Percentiles rank a stretch among this genome's conserved stretches.
These are phyloP conservation scores for Ondatra zibethicus DNA, from an alignment of 2,113 vertebrate genomes.

Conservation along the genomic window DNA sequence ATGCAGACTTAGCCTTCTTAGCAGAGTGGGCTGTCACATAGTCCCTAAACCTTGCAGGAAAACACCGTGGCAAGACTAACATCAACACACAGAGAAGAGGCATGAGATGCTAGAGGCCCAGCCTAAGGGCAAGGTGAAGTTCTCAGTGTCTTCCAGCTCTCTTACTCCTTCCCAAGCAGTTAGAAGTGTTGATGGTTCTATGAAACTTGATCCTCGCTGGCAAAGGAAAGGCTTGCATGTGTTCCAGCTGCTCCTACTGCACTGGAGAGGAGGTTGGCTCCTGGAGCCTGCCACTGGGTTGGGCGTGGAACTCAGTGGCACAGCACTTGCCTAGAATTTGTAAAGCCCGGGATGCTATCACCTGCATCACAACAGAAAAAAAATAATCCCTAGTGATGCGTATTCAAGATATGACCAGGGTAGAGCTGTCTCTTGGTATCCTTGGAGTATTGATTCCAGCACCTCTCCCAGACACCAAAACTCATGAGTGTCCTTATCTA, in stretches of 20 bases:
- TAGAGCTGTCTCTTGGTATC: background rate
- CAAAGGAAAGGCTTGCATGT: background rate
- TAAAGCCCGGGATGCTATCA: background rate
- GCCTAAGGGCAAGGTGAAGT: background rate
- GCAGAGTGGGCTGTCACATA: background rate
- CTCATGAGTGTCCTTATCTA: background rate
- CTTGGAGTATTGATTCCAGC: background rate
- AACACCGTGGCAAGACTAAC: background rate
- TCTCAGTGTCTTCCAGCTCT: background rate
- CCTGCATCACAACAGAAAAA: background rate
- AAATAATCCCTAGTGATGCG: background rate
- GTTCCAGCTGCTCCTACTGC: background rate
- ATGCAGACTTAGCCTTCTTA: background rate
- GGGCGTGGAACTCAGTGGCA: background rate
- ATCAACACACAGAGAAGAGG: background rate
- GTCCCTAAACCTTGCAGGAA: background rate
- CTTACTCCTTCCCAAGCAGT: background rate
- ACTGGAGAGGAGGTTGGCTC: background rate
- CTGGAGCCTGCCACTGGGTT: background rate
- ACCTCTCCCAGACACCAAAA: background rate
- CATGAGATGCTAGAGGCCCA: too few species aligned
- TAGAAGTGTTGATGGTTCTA: background rate
- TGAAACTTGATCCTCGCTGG: background rate
- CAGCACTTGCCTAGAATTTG: background rate
- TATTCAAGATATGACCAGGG: background rate